phyloP scores from a whole-genome alignment of 1,140 invertebrate species.

The Vollenhovia emeryi region DNA sequence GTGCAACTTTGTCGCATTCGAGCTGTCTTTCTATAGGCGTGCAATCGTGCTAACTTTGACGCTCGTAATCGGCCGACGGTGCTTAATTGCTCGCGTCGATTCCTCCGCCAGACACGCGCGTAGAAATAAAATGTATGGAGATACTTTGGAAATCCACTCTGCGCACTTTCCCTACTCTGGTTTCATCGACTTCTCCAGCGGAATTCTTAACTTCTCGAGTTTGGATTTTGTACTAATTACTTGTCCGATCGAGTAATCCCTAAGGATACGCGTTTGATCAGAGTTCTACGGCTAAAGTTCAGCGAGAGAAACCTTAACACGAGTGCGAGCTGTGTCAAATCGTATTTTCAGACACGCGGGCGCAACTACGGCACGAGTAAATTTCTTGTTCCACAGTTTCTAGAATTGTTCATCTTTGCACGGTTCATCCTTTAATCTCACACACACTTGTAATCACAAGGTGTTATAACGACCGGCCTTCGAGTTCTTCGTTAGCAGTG shows the following conservation, averaged over 20 bases:
- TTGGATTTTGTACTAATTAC: background rate
- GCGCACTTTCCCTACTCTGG: no score
- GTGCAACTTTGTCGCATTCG: background rate
- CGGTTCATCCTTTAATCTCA: conserved; percentile 55
- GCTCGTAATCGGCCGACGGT: conserved; percentile 54
- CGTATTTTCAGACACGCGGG: conserved; percentile 30
- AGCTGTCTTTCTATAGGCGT: background rate
- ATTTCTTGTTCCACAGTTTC: conserved; percentile 40
- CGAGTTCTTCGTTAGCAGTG: conserved; percentile 3
- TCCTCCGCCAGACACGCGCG: background rate
- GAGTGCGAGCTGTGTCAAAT: conserved; percentile 13
- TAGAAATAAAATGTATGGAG: background rate
- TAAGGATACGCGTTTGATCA: background rate
- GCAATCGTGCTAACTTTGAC: conserved; percentile 58
- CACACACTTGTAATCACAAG: conserved; percentile 41
- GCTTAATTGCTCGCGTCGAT: background rate
- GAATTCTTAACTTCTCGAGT: background rate
- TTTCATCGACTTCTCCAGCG: conserved; percentile 37
- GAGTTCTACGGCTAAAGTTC: conserved; percentile 25
- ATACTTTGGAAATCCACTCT: no score
- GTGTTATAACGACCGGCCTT: conserved; percentile 37
- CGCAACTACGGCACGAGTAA: conserved; percentile 9
- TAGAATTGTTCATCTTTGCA: conserved; percentile 43
- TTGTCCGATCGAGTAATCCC: conserved; percentile 8
- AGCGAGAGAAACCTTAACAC: conserved; percentile 11